These are phyloP conservation scores for Lipophrys pholis DNA, from an alignment of 2,113 vertebrate species.

Conservation along the genomic window DNA sequence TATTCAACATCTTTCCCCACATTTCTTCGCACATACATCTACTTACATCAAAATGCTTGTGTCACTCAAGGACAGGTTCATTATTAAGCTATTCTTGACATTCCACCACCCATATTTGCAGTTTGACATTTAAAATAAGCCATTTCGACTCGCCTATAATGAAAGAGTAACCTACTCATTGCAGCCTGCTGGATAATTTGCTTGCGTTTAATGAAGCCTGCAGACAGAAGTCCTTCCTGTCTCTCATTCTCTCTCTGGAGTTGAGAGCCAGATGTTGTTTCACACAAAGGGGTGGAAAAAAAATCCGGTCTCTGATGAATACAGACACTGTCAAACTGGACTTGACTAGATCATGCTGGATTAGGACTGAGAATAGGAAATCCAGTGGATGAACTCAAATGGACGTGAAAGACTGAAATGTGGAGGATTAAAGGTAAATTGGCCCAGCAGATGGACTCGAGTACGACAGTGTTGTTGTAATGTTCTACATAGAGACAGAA, in stretches of 20 bases:
- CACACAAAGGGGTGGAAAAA: conserved; percentile 21
- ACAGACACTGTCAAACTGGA: conserved; percentile 34
- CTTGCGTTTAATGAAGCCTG: conserved; percentile 52
- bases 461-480: not conserved
- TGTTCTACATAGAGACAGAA: conserved; percentile 30
- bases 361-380: conserved; percentile 10
- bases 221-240: conserved; percentile 30
- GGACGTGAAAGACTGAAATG: not conserved
- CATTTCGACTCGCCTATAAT: conserved; percentile 29
- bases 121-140: not conserved
- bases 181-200: conserved; percentile 27
- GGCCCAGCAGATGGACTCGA: conserved; percentile 8
- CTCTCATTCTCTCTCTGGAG: conserved; percentile 48
- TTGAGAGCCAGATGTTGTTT: conserved; percentile 63
- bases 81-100: not conserved
- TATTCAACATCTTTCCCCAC: conserved; percentile 7
- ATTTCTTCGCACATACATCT: not conserved
- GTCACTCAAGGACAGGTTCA: not conserved
- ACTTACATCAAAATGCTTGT: conserved; percentile 10
- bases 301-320: conserved; percentile 43
- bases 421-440: conserved; percentile 23
- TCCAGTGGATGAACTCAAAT: conserved; percentile 10
- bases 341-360: conserved; percentile 40
- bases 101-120: conserved; percentile 2
- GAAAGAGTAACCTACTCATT: conserved; percentile 22